Base-by-base conservation (phyloP, 92 coral and sea anemone species). In the Porites divaricata region DNA sequence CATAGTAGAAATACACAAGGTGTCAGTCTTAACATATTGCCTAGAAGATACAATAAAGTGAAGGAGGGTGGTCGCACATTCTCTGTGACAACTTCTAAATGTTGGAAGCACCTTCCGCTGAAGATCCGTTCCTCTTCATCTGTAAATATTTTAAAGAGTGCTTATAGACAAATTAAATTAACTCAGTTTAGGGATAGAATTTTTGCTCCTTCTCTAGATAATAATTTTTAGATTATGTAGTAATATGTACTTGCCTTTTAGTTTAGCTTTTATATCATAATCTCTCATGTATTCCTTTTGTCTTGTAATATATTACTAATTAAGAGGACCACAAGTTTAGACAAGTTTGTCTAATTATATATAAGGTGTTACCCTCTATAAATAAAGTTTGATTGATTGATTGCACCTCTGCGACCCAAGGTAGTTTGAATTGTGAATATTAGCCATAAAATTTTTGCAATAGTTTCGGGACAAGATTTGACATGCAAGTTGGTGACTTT, bases 1-100 rank as follows among this genome's bases (percentile, higher is more conserved):
- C 64, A 80, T 65, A 80, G 85, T 80, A 80, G 85, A 56, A 80
- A 66, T 41, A 56, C 56, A 69, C 78, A 53, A 19, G 74, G 52
- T 13, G 72, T 53, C 20, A 50, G 51, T 71, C 61, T 67, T 21
- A 67, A 52, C 59, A 20, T 21, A 64, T 50, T 81, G 51, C 56
- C 63, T 58, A 16, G 54, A 51, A 48, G 58, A 54, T 49, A 65
- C 25, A 26, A 41, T 65, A 65, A 22, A 69, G 77, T 23, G 66
- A 69, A 70, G 25, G 80, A 70, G 70, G 87, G 67, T 21, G 87
- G 80, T 59, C 21, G 56, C 70, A 52, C 70, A 25, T 78, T 74
- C 73, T 49, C 87, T n/a, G 79, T 61, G 58, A 56, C 70, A 62
- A 28, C 26, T 52, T 70, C 79, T 19, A 82, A 72, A 72, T 56